A percentile compares a stretch with the other conserved stretches of the same genome.
phyloP scores from a whole-genome alignment of 2,797 vertebrate species.

The Astyanax mexicanus region DNA sequence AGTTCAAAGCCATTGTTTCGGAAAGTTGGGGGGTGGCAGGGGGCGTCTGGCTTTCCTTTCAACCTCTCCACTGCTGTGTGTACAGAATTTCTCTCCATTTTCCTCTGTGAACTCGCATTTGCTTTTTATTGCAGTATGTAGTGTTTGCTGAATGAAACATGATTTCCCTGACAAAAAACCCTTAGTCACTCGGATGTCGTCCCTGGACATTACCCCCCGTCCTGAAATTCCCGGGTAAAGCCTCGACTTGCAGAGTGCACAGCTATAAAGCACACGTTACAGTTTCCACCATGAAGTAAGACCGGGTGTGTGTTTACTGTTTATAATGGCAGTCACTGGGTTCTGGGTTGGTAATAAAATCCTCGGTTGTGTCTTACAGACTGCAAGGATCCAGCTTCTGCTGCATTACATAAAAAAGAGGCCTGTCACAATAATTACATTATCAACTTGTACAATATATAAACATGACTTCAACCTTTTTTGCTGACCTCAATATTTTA shows the following conservation, averaged over 20 bases:
- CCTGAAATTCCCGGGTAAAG: slow-evolving; percentile 9
- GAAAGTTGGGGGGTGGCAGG: slow-evolving; percentile 58
- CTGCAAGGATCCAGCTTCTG: background rate
- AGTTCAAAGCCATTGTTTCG: slow-evolving; percentile 65
- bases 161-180: slow-evolving; percentile 44
- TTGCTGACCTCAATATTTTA: no score
- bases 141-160: slow-evolving; percentile 30
- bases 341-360: slow-evolving; percentile 7
- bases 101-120: slow-evolving; percentile 37
- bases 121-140: slow-evolving; percentile 20
- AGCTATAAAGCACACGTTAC: slow-evolving; percentile 20
- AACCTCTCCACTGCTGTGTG: slow-evolving; percentile 45
- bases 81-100: slow-evolving; percentile 52
- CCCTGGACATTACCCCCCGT: slow-evolving; percentile 23
- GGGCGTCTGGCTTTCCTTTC: slow-evolving; percentile 54
- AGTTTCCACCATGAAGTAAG: slow-evolving; percentile 6
- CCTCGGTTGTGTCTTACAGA: slow-evolving; percentile 2
- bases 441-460: no score
- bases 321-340: slow-evolving; percentile 24
- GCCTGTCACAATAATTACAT: no score
- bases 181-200: slow-evolving; percentile 9
- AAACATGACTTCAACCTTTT: no score
- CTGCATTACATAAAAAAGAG: background rate
- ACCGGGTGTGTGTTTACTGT: slow-evolving; percentile 24
- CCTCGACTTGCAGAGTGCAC: background rate